Evolutionary conservation across 2,113 vertebrate species (phyloP), one percentile per base, ranked within the genome.

Genomic region (Porphyrio hochstetteri): DNA sequence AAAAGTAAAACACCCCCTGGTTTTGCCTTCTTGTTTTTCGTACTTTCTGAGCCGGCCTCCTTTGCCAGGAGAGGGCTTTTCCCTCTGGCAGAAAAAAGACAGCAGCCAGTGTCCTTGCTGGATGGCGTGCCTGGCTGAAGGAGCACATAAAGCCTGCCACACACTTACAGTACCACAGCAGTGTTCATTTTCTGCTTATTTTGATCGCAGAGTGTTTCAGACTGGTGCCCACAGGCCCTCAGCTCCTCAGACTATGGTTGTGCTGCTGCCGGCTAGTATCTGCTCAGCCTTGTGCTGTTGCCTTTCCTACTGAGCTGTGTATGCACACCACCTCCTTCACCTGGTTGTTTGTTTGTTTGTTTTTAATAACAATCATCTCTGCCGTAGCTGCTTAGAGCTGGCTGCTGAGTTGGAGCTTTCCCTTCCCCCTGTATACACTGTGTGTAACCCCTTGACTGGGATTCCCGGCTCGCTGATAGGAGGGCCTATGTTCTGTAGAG

Each of bases 401-500:
- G 16, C 72, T 44, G 46, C 35, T 9, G 5, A 10, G 21, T 28
- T 52, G 57, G 1, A 2, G 48, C 1, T 60, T 64, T 17, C 14
- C 36, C 40, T 33, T 25, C 25, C 5, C 5, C 1, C 72, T 35
- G 0, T 24, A 1, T 9, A 11, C 65, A 57, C 24, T 7, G 44
- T 13, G 44, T 13, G 46, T 10, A 5, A 53, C 14, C 27, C 52
- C 27, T 27, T 16, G 17, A 4, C 11, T 4, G 8, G 16, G 53
- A 7, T 15, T 27, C 40, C 57, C 10, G 23, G 21, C n/a, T 15
- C 35, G 2, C 16, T 20, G 53, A 33, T 14, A 27, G 5, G 15
- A 31, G 46, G 21, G 8, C 1, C 0, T 23, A 4, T 33, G 7
- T 2, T 35, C 1, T 48, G 1, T 9, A 5, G 13, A 2, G 33